Evolutionary conservation across 2,888 invertebrate species (phyloP), one percentile per base, ranked within the genome.

Genomic region (Horisme vitalbata): DNA sequence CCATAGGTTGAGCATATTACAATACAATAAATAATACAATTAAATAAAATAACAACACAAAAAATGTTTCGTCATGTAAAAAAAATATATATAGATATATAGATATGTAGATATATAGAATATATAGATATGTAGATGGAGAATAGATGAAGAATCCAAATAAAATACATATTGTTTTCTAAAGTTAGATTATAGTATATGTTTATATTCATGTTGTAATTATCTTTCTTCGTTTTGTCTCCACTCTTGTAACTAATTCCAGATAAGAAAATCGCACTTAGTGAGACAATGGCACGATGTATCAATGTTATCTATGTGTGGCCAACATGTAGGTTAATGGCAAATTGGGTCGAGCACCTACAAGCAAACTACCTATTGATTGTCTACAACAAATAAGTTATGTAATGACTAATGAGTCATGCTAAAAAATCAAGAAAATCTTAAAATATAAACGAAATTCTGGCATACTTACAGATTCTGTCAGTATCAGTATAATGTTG

Each of bases 311-410:
- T 83, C 82, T 71, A 68, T 74, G 64, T 71, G 70, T 34, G 26
- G 34, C 69, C 62, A 66, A 67, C 66, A 82, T 76, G 65, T 83
- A 71, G 81, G 83, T 80, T 79, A 82, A 75, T 74, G 64, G 72
- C 71, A 78, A 84, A 83, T 77, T 75, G 68, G 85, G 83, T 79
- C 81, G 75, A 78, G 76, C 71, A 72, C 70, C 70, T 65, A 69
- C 64, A 5, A n/a, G n/a, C 18, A 69, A 61, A 61, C 62, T 65
- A 65, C 62, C 60, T 70, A 72, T 73, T 69, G 75, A 75, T 75
- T 71, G 33, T 21, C 10, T 11, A 11, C 7, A 12, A 59, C 50
- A 33, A 18, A 41, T 47, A 28, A 38, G 24, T 34, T 38, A 32
- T 34, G 31, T 31, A 33, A 43, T 37, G 20, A 38, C 26, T 31